Percentiles rank a stretch among this genome's conserved stretches.
These are phyloP conservation scores for Prinia subflava DNA, from an alignment of 2,113 vertebrate species.

Conservation along the genomic window DNA sequence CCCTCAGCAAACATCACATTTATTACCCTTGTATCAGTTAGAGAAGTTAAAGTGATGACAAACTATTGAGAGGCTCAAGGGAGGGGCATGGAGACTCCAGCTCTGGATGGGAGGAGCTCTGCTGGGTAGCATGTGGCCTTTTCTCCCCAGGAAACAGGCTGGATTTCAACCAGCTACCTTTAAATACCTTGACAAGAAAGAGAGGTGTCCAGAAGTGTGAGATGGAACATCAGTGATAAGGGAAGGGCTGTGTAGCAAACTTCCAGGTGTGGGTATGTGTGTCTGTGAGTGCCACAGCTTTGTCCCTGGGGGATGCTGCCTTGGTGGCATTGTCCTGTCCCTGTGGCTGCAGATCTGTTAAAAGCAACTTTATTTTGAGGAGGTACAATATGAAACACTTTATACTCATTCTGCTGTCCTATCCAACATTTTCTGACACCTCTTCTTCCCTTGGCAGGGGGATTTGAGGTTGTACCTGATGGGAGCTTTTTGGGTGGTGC, in stretches of 20 bases:
- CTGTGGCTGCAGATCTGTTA: background rate
- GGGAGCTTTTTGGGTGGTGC: background rate
- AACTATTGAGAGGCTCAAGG: background rate
- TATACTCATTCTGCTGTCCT: background rate
- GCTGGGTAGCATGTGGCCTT: background rate
- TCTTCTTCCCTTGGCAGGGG: background rate
- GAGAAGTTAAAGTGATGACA: background rate
- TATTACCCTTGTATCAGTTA: background rate
- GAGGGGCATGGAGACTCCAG: background rate
- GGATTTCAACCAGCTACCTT: background rate
- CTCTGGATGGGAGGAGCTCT: background rate
- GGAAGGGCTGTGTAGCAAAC: background rate
- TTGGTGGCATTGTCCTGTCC: background rate
- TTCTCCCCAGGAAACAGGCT: background rate
- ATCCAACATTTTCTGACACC: background rate
- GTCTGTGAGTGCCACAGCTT: background rate
- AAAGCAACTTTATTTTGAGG: background rate
- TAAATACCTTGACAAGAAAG: background rate
- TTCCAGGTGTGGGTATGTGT: background rate
- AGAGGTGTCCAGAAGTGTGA: background rate
- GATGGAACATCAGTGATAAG: background rate
- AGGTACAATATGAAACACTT: background rate
- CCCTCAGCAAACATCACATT: background rate
- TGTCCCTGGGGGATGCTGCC: rapidly evolving
- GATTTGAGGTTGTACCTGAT: background rate